Evolutionary conservation across 2,113 vertebrate species (phyloP), one percentile per base, ranked within the genome.

Genomic region (Zosterops hypoxanthus): DNA sequence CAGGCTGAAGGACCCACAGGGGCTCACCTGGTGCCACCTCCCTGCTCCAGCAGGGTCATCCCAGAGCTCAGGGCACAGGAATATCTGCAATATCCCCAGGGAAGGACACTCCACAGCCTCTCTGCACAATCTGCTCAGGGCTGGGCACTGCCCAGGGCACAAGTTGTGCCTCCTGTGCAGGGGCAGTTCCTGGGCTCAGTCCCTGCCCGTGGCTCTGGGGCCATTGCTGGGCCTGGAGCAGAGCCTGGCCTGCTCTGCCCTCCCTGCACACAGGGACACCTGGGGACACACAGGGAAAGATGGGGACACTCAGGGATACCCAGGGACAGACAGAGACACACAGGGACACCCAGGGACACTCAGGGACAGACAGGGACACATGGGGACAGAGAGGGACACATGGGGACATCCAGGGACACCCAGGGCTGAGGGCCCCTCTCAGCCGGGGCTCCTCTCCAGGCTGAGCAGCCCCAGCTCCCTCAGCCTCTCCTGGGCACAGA

Each of bases 1-100:
- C 0, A 44, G 44, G 19, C 1, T 59, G 36, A 18, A 13, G 16
- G 31, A 13, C 3, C 18, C 49, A 0, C 20, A 44, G 66, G 33
- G 12, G 31, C 7, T 66, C 44, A 4, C 0, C 44, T 5, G 44
- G 59, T 44, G 31, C 4, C 68, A 36, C 66, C 66, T 72, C 50
- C n/a, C 16, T 65, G 68, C 59, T 11, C 57, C 66, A 69, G 83
- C 72, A 39, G 72, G 72, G 55, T 55, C 63, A 80, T 5, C 34
- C 76, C 85, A 34, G 34, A 56, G 75, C 85, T 3, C 66, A 71
- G 8, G 66, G 66, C 85, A 64, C 75, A 79, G 41, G 2, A 29
- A 9, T 19, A 41, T 14, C 73, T 70, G 75, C 8, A 13, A 20
- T 12, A 17, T 2, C 64, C 46, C 53, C 63, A 53, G 36, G 6